phyloP scores from a whole-genome alignment of 2,888 invertebrate genomes.

The Papilio demoleus region DNA sequence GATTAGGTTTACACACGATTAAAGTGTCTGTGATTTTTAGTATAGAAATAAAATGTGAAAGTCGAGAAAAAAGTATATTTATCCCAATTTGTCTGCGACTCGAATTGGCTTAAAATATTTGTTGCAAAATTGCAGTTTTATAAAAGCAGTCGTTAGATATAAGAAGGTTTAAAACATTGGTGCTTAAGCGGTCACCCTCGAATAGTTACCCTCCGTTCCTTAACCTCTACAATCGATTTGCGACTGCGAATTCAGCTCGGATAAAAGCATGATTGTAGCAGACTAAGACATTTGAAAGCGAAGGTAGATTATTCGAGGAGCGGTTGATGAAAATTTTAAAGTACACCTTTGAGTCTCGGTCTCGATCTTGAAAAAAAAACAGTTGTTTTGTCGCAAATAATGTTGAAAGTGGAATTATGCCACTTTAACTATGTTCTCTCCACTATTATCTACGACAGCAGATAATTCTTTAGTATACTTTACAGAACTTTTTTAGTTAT shows the following conservation, averaged over 20 bases:
- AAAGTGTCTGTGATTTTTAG: no score
- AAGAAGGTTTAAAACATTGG: constrained; percentile 2
- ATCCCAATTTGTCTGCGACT: no score
- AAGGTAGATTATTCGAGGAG: not conserved
- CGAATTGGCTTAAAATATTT: not conserved
- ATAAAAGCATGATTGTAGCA: not conserved
- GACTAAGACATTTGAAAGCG: not conserved
- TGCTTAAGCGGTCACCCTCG: constrained; percentile 12
- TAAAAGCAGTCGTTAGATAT: not conserved
- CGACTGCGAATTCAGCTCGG: not conserved
- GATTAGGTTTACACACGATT: no score
- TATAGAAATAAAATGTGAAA: no score
- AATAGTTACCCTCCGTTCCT: not conserved
- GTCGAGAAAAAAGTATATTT: no score
- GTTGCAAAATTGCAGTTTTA: not conserved
- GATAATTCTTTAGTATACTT: no score
- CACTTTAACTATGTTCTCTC: no score
- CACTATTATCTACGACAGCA: no score
- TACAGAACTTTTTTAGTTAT: no score
- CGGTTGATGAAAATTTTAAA: not conserved
- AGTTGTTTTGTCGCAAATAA: no score
- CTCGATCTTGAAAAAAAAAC: no score
- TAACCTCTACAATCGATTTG: constrained; percentile 20
- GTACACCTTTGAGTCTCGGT: not conserved
- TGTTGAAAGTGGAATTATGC: no score